These are phyloP conservation scores for Drosophila sturtevanti DNA, from an alignment of 1,140 invertebrate genomes.

Conservation along the genomic window DNA sequence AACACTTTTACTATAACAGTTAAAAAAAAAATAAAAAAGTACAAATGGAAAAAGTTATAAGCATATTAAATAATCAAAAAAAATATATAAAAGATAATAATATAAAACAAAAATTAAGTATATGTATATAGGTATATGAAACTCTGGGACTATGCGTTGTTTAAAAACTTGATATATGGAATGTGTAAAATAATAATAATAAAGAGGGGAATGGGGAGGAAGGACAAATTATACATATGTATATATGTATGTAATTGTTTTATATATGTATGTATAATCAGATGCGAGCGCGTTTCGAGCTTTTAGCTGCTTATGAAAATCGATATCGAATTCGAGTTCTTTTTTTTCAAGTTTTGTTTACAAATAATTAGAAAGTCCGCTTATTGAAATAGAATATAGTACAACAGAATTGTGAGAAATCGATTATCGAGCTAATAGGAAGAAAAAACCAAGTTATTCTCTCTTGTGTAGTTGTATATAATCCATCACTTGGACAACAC, in stretches of 20 bases:
- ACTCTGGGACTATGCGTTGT: constrained; percentile 27
- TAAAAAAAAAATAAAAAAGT: constrained; percentile 44
- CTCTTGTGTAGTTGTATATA: too few species aligned
- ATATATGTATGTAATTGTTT: not conserved
- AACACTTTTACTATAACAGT: constrained; percentile 27
- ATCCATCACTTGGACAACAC: too few species aligned
- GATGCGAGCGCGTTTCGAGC: not conserved
- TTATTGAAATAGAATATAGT: too few species aligned
- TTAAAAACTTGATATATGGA: constrained; percentile 5
- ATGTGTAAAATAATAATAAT: constrained; percentile 7
- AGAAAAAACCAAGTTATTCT: too few species aligned
- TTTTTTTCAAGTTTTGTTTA: not conserved
- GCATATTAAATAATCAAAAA: not conserved
- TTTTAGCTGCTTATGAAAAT: not conserved
- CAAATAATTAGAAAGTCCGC: not conserved
- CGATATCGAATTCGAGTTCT: not conserved
- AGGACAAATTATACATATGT: not conserved
- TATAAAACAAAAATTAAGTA: constrained; percentile 32
- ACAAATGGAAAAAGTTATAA: constrained; percentile 37
- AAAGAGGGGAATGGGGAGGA: constrained; percentile 1
- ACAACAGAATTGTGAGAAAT: too few species aligned
- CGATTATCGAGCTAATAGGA: too few species aligned
- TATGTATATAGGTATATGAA: constrained; percentile 25
- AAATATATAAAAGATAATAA: not conserved
- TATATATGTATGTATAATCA: not conserved